Conservation (phyloP, 2,888 invertebrate genomes). For the Philopedon plagiatum region DNA sequence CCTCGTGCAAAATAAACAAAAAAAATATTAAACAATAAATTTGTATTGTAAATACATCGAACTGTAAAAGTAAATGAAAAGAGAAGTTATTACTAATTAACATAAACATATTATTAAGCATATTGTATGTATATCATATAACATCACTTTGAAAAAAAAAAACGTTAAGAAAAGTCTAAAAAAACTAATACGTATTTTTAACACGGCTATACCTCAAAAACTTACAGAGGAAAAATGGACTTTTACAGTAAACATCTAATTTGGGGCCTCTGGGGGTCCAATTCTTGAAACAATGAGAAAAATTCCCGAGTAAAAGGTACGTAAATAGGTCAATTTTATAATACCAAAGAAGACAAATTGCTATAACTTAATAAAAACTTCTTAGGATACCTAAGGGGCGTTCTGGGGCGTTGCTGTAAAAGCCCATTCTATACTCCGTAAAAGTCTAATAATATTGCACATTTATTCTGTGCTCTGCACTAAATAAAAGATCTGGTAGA, state of each 20-base stretch:
- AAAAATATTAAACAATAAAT: constrained; percentile 3
- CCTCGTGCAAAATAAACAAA: background rate
- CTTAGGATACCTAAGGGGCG: too few species aligned
- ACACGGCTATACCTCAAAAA: background rate
- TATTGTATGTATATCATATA: constrained; percentile 11
- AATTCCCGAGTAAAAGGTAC: too few species aligned
- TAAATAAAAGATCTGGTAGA: constrained; percentile 15
- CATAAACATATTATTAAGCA: constrained; percentile 1
- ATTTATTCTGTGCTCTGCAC: constrained; percentile 18
- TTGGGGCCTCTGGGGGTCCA: too few species aligned
- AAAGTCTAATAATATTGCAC: constrained; percentile 34
- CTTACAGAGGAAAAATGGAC: background rate
- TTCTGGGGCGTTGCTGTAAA: constrained; percentile 25
- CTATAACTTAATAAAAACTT: too few species aligned
- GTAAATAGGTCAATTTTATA: too few species aligned
- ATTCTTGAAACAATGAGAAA: too few species aligned
- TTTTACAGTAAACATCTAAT: constrained; percentile 8
- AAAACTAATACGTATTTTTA: constrained; percentile 21
- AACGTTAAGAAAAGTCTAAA: constrained; percentile 14
- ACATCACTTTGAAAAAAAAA: constrained; percentile 24
- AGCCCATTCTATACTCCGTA: constrained; percentile 27
- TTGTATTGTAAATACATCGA: background rate
- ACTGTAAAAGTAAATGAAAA: background rate
- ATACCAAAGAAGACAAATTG: too few species aligned
- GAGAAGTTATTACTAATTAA: constrained; percentile 3